Percentiles rank a stretch among this genome's conserved stretches.
These are phyloP conservation scores for Bedellia somnulentella DNA, from an alignment of 2,888 invertebrate species.

Conservation along the genomic window DNA sequence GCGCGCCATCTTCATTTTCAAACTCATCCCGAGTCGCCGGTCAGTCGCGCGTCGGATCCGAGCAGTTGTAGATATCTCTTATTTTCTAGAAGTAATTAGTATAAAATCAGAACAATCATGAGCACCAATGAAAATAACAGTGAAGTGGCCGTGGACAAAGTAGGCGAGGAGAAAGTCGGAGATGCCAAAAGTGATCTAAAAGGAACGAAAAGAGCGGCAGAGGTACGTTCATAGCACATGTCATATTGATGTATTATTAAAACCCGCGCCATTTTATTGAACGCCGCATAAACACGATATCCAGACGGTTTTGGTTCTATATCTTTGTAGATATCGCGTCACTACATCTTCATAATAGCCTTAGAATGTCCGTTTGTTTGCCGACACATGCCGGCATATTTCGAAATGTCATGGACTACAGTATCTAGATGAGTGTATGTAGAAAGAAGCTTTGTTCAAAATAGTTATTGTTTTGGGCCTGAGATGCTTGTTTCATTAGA, in stretches of 20 bases:
- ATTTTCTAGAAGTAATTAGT: conserved; percentile 41
- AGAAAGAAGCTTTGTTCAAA: no score
- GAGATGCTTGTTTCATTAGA: no score
- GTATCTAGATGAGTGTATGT: no score
- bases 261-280: conserved; percentile 59
- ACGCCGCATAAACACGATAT: no score
- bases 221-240: conserved; percentile 74
- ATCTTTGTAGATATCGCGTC: no score
- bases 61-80: conserved; percentile 53
- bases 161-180: conserved; percentile 72
- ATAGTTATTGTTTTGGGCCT: no score
- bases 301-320: conserved; percentile 11
- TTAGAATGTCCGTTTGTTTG: no score
- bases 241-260: conserved; percentile 44
- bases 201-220: conserved; percentile 86
- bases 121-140: conserved; percentile 74
- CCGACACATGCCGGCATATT: conserved; percentile 39
- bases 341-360: no score
- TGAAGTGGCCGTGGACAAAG: conserved; percentile 84
- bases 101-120: conserved; percentile 53
- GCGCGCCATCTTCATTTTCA: conserved; percentile 85
- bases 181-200: conserved; percentile 82
- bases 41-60: conserved; percentile 70
- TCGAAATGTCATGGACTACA: conserved; percentile 33
- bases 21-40: conserved; percentile 69